These are phyloP conservation scores for Rhagonycha lutea DNA, from an alignment of 2,888 invertebrate genomes.

Conservation along the genomic window DNA sequence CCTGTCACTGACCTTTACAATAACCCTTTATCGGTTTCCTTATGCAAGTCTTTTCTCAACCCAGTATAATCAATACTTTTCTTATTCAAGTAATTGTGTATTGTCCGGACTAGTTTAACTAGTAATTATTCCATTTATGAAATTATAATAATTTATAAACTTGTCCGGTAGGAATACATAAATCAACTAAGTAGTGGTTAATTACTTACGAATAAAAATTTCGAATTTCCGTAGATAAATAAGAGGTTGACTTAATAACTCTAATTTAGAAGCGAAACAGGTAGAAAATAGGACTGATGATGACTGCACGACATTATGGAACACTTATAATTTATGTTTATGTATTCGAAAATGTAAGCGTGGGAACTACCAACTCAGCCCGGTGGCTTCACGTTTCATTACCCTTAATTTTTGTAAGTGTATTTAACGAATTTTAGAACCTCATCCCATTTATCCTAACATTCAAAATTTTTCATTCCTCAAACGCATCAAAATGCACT, in stretches of 20 bases:
- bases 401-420: conserved; percentile 28
- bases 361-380: conserved; percentile 39
- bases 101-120: background rate
- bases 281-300: conserved; percentile 28
- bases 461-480: background rate
- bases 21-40: conserved; percentile 6
- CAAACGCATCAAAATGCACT: too few relatives aligned
- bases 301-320: conserved; percentile 39
- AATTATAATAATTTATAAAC: background rate
- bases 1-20: conserved; percentile 41
- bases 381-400: conserved; percentile 40
- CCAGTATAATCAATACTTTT: background rate
- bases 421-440: background rate
- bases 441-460: background rate
- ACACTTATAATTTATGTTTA: conserved; percentile 46
- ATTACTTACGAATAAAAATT: conserved; percentile 20
- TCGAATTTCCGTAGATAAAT: conserved; percentile 21
- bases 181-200: background rate
- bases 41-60: background rate
- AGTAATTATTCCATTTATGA: conserved; percentile 1
- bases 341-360: conserved; percentile 43
- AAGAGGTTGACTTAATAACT: conserved; percentile 30
- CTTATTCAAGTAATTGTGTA: background rate
- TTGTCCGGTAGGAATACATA: background rate
- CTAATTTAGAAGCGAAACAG: conserved; percentile 35